Evolutionary conservation across 2,888 invertebrate genomes (phyloP), one percentile per base, ranked within the genome.

Genomic region (Dorcus parallelipipedus): DNA sequence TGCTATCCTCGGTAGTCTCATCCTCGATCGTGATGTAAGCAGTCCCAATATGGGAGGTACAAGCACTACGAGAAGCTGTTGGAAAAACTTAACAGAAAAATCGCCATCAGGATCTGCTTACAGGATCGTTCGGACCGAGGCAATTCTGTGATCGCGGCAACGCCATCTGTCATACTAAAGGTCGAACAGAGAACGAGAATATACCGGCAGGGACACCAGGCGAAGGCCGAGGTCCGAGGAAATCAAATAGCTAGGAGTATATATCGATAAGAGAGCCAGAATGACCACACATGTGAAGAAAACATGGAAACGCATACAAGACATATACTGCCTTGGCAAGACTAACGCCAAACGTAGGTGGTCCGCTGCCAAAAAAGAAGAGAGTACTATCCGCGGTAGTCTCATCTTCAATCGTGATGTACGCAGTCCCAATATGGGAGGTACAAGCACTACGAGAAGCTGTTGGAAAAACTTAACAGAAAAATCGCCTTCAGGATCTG

Each of bases 11-110:
- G 3, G 48, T 47, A 9, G 48, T 51, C n/a, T n/a, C n/a, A n/a
- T n/a, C n/a, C 4, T 56, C 59, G 1, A 52, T 50, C 8, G 4
- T 59, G 8, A 7, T 61, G 49, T 61, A 59, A 8, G 61, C 38
- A 5, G 43, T 52, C 7, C 39, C 42, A 20, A 38, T 49, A 17
- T 61, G 56, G 61, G 7, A 33, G 6, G 1, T 33, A 33, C 1
- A 33, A 9, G 8, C n/a, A 52, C 39, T n/a, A 17, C 54, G 10
- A n/a, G 9, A 39, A 40, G 0, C 8, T 26, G 45, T 9, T 54
- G 9, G 10, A 52, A 10, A 54, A 10, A 6, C n/a, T 53, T 10
- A 40, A 60, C 10, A 56, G 56, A 39, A 9, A 14, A 39, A 1
- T 41, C 4, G 49, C 43, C 3, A 42, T 60, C 0, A 52, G 53